phyloP scores from a whole-genome alignment of 2,797 vertebrate species.

The Cirrhinus mrigala region DNA sequence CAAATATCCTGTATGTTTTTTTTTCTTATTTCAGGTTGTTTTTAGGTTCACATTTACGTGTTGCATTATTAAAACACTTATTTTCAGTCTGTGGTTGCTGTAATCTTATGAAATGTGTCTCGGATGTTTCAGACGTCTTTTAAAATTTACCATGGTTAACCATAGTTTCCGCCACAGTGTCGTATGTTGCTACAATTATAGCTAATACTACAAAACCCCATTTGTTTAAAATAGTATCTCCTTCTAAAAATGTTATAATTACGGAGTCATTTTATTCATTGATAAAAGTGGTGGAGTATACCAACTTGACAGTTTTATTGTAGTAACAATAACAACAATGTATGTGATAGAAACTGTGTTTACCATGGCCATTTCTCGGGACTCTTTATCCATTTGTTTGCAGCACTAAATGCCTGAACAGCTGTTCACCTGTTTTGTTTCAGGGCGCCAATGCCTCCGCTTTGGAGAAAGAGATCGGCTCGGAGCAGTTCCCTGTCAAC shows the following conservation, averaged over 20 bases:
- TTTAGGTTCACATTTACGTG: background rate
- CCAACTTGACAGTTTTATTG: background rate
- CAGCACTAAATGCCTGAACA: background rate
- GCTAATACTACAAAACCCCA: background rate
- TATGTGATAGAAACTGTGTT: background rate
- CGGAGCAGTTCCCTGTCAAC: slow-evolving; percentile 89
- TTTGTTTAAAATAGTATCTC: background rate
- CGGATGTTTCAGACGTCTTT: background rate
- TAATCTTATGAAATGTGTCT: background rate
- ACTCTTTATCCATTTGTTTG: background rate
- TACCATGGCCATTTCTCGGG: background rate
- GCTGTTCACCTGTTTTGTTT: slow-evolving; percentile 36
- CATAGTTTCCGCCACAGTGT: background rate
- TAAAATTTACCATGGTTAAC: background rate
- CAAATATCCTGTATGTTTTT: background rate
- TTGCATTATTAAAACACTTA: background rate
- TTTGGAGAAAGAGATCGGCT: slow-evolving; percentile 91
- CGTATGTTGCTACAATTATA: background rate
- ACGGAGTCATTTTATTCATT: background rate
- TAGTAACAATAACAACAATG: background rate
- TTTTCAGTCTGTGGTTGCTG: background rate
- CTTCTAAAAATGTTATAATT: background rate
- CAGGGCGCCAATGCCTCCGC: slow-evolving; percentile 91
- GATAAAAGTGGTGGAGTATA: background rate
- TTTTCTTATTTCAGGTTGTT: background rate